These are phyloP conservation scores for Ormia ochracea DNA, from an alignment of 2,888 invertebrate genomes.

Conservation along the genomic window DNA sequence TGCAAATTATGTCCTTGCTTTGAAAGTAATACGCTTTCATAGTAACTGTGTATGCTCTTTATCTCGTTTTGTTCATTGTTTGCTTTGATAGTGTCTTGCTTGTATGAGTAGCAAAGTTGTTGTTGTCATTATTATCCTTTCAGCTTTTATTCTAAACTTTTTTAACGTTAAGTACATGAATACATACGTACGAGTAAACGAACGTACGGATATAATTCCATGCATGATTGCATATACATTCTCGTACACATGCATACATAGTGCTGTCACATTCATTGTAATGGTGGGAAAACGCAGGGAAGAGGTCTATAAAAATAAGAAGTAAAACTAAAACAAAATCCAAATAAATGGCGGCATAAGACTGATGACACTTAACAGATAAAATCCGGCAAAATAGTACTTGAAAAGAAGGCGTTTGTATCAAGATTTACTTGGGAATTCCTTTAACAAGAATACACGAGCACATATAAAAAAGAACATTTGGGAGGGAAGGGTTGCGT, in stretches of 20 bases:
- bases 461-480: not conserved
- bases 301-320: slow-evolving; percentile 20
- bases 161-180: not conserved
- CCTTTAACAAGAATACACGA: slow-evolving; percentile 27
- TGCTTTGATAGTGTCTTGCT: slow-evolving; percentile 15
- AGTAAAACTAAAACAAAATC: slow-evolving; percentile 17
- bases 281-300: not conserved
- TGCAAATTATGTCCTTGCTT: slow-evolving; percentile 51
- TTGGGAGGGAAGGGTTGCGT: not conserved
- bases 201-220: too few species aligned
- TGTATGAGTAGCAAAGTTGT: too few species aligned
- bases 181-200: too few species aligned
- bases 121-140: slow-evolving; percentile 37
- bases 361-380: slow-evolving; percentile 73
- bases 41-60: slow-evolving; percentile 26
- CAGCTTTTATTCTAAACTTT: slow-evolving; percentile 34
- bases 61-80: slow-evolving; percentile 41
- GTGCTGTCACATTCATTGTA: not conserved
- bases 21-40: slow-evolving; percentile 39
- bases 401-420: slow-evolving; percentile 52
- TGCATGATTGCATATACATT: not conserved
- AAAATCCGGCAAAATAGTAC: slow-evolving; percentile 62
- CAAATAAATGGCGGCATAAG: slow-evolving; percentile 62
- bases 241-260: not conserved
- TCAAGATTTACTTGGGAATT: slow-evolving; percentile 57